Base-by-base conservation (phyloP, 37 sponge, comb jelly and placozoan genomes). In the Petrosia ficiformis region DNA sequence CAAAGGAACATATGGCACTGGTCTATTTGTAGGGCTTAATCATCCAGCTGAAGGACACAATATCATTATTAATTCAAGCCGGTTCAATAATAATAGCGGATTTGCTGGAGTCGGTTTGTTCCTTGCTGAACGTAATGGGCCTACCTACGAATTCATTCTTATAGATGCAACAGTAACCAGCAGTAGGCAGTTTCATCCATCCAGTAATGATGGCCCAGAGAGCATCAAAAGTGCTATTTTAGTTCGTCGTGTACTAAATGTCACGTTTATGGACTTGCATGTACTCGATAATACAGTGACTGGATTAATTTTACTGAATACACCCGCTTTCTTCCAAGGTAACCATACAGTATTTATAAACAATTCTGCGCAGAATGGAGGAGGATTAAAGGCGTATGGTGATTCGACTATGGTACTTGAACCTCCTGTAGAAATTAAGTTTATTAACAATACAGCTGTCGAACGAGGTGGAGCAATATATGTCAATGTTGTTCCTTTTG, bases 211-310 rank as follows among this genome's bases (percentile, higher is more conserved):
- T 48, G 54, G 14, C 8, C n/a, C n/a, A n/a, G 54, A 48, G 54
- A 48, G 54, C 14, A 19, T 14, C 8, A 19, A 8, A 48, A 48
- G 54, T 48, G 8, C 54, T 48, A 48, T 48, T 19, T 48, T 48
- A 48, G 14, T 73, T 26, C 3, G 24, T 31, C 28, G 30, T 31
- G 35, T 31, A 6, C 5, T 48, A 6, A 59, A 73, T 34, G 25
- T 73, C n/a, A 43, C 74, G 57, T 25, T 73, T 8, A 1, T 35
- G 5, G 59, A 44, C 57, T 61, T 69, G 16, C 28, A 33, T 38
- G 41, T 69, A 35, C 70, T 37, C 26, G 41, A 69, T 39, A 69
- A 39, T 35, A 37, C 32, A 38, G 36, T 35, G 0, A 37, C 39
- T 69, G 70, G 70, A 24, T 1, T 69, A 38, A 2, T 69, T 35